These are phyloP conservation scores for Lasaia peninsularis DNA, from an alignment of 1,140 invertebrate genomes.

Conservation along the genomic window DNA sequence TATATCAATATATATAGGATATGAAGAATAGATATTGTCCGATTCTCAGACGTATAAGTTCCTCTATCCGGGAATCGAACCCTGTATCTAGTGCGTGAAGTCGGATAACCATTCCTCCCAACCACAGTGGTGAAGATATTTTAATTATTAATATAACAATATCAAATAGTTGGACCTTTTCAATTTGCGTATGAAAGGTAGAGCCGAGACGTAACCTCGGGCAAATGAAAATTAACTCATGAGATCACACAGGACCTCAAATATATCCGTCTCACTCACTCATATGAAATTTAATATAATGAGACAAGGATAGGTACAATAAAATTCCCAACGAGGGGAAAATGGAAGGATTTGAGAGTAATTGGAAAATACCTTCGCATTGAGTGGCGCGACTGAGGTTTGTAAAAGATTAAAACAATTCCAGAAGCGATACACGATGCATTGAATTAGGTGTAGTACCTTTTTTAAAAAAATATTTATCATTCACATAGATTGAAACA, in stretches of 20 bases:
- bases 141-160: constrained; percentile 24
- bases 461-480: too few relatives aligned
- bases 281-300: constrained; percentile 26
- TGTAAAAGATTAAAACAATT: constrained; percentile 28
- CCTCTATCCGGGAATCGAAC: too few relatives aligned
- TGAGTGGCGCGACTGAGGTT: constrained; percentile 48
- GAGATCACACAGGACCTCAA: constrained; percentile 33
- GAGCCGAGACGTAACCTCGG: constrained; percentile 39
- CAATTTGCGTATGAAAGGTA: constrained; percentile 49
- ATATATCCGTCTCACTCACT: constrained; percentile 26
- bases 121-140: too few relatives aligned
- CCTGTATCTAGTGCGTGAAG: too few relatives aligned
- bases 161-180: constrained; percentile 44
- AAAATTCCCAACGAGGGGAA: constrained; percentile 46
- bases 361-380: constrained; percentile 54
- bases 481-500: too few relatives aligned
- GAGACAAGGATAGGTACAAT: constrained; percentile 41
- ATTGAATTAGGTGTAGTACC: too few relatives aligned
- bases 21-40: too few relatives aligned
- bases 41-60: too few relatives aligned
- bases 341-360: constrained; percentile 56
- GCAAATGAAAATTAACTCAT: constrained; percentile 45
- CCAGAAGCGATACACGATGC: neutral
- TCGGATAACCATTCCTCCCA: too few relatives aligned
- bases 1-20: too few relatives aligned